Conservation (phyloP, 2,797 vertebrate genomes). For the Gallinago solitaria region DNA sequence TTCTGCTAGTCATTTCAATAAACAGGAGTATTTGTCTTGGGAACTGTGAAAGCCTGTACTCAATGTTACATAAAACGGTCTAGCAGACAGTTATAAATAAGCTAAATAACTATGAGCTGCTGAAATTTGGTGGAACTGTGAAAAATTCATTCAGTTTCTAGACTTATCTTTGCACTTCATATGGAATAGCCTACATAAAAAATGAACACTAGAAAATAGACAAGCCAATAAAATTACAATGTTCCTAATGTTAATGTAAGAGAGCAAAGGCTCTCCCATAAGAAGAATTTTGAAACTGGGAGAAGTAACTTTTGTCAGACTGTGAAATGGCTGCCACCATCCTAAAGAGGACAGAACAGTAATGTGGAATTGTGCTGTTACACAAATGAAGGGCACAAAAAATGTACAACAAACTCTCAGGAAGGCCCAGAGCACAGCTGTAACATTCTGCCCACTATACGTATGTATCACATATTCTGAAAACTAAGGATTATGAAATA, state of each 20-base stretch:
- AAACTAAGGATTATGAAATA: background rate
- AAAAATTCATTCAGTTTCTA: background rate
- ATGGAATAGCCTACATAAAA: background rate
- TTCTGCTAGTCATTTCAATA: constrained; percentile 36
- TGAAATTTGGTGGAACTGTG: constrained; percentile 21
- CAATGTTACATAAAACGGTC: constrained; percentile 23
- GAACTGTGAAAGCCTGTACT: background rate
- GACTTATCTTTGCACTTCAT: constrained; percentile 20
- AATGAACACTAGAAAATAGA: background rate
- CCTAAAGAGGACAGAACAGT: background rate
- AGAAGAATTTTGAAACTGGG: background rate
- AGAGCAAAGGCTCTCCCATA: background rate
- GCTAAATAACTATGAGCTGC: background rate
- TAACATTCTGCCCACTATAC: background rate
- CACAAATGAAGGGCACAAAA: background rate
- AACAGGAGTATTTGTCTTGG: constrained; percentile 16
- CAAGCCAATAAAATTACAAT: background rate
- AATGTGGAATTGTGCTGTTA: background rate
- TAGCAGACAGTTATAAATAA: constrained; percentile 48
- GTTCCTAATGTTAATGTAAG: background rate
- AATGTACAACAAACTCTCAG: background rate
- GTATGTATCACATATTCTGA: background rate
- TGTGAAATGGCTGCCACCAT: background rate
- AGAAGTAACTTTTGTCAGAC: background rate
- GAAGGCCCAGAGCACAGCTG: background rate